Percentiles rank a stretch among this genome's conserved stretches.
Evolutionary conservation across 2,113 vertebrate species (phyloP).

Genomic region (Chelonoidis abingdonii): DNA sequence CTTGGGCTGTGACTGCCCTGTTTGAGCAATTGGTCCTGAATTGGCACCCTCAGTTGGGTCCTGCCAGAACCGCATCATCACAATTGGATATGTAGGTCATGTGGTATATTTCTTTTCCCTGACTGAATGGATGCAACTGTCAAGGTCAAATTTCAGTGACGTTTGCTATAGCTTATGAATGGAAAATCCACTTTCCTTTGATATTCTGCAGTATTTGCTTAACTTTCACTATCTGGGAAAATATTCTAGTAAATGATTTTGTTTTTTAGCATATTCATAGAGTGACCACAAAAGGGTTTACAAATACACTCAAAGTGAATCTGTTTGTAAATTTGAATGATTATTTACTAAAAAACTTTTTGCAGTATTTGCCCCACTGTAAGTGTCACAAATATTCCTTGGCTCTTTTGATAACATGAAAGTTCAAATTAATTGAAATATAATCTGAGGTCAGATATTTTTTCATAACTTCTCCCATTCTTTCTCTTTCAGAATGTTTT

Average conservation of each 20-base stretch:
- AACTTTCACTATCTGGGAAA: background rate
- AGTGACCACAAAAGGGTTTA: background rate
- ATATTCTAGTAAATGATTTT: background rate
- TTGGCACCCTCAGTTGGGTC: too few relatives aligned
- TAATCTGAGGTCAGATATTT: background rate
- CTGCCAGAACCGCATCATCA: too few relatives aligned
- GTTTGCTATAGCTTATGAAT: background rate
- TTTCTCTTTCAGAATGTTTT: conserved; percentile 93
- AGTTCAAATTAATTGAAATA: background rate
- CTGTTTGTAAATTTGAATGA: background rate
- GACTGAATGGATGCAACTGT: background rate
- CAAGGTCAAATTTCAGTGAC: background rate
- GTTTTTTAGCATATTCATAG: background rate
- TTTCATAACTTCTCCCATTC: conserved; percentile 30
- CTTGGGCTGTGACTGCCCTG: too few relatives aligned
- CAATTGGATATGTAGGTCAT: background rate
- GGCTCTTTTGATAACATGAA: background rate
- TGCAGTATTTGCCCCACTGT: background rate
- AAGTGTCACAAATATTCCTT: background rate
- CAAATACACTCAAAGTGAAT: background rate
- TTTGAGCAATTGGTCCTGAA: too few relatives aligned
- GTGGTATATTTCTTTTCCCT: too few relatives aligned
- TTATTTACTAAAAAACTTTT: background rate
- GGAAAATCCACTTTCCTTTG: background rate
- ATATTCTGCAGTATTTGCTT: background rate